Conservation (phyloP, 2,113 vertebrate species). For the Felis catus region DNA sequence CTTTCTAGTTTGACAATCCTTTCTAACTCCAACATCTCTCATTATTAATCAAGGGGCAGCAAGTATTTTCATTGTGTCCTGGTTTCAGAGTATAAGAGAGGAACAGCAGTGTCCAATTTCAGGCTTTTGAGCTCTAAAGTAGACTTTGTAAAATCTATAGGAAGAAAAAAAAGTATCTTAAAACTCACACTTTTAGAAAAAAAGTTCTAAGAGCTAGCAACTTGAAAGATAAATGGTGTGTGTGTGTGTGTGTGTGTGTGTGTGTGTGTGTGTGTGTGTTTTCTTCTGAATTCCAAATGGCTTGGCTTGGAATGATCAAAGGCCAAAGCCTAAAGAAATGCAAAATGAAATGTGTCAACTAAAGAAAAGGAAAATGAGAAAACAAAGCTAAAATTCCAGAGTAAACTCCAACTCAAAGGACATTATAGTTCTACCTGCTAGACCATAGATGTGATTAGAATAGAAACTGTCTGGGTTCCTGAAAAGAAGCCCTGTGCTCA, state of each 20-base stretch:
- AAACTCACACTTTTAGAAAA: not conserved
- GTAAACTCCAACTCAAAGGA: not conserved
- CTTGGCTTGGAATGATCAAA: not conserved
- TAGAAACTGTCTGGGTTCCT: not conserved
- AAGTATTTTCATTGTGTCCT: not conserved
- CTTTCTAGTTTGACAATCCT: not conserved
- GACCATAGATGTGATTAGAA: not conserved
- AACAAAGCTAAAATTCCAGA: not conserved
- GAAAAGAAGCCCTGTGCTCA: not conserved
- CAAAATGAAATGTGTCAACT: not conserved
- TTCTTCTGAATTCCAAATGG: conserved; percentile 6
- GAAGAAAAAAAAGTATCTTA: not conserved
- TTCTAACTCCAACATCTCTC: not conserved
- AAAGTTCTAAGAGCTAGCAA: not conserved
- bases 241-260: not conserved
- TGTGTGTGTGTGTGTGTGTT: not conserved
- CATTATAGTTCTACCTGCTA: not conserved
- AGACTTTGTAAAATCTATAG: not conserved
- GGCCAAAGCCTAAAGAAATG: not conserved
- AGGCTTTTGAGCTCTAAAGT: not conserved
- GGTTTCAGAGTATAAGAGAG: not conserved
- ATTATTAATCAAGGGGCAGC: not conserved
- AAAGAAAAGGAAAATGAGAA: not conserved
- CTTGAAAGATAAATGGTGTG: not conserved
- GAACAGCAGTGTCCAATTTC: not conserved